A percentile compares a stretch with the other conserved stretches of the same genome.
These are phyloP conservation scores for Stomatorhinus walkeri DNA, from an alignment of 2,797 vertebrate species.

Conservation along the genomic window DNA sequence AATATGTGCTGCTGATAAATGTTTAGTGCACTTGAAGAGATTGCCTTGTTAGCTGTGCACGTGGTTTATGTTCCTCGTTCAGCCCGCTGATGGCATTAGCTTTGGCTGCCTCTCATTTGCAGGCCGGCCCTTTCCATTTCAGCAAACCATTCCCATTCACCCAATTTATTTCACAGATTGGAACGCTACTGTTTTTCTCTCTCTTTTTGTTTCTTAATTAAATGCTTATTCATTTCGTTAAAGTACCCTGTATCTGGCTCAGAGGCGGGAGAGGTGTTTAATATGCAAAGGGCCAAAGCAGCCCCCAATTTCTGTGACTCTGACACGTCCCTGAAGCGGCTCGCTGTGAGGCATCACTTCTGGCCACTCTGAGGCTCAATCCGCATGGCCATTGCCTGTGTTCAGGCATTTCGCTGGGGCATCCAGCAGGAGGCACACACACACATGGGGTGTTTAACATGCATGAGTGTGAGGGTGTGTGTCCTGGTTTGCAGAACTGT, in stretches of 20 bases:
- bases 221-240: constrained; percentile 16
- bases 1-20: background rate
- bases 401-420: background rate
- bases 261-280: background rate
- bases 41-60: background rate
- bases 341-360: background rate
- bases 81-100: background rate
- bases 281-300: background rate
- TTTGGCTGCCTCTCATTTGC: background rate
- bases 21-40: background rate
- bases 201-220: constrained; percentile 5
- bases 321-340: background rate
- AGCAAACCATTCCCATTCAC: constrained; percentile 7
- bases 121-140: background rate
- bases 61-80: background rate
- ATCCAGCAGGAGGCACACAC: background rate
- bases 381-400: background rate
- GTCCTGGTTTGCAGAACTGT: background rate
- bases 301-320: background rate
- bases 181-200: background rate
- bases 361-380: background rate
- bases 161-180: constrained; percentile 16
- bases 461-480: background rate
- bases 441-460: background rate
- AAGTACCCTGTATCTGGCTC: background rate